Evolutionary conservation across 2,797 vertebrate genomes (phyloP).

Genomic region (Tadarida brasiliensis): DNA sequence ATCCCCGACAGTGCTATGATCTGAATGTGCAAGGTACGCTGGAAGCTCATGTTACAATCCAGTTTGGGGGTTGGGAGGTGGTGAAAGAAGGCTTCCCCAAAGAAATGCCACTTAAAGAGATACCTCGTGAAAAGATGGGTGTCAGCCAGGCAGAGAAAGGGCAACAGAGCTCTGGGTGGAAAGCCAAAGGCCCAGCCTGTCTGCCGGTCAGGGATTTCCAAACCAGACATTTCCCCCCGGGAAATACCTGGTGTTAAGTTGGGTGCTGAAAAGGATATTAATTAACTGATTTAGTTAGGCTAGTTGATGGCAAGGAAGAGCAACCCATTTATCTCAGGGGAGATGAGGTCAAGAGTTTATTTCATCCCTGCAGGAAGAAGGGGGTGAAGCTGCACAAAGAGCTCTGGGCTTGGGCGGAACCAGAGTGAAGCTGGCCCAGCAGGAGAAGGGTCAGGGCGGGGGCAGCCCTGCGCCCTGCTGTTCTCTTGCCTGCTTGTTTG

Average conservation of each 20-base stretch:
- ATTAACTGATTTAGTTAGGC: slow-evolving; percentile 26
- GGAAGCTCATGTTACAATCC: not conserved
- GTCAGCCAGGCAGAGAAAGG: not conserved
- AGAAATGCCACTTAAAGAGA: not conserved
- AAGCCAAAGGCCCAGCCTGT: not conserved
- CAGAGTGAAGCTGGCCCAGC: not conserved
- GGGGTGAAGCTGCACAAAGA: not conserved
- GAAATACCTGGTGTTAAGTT: not conserved
- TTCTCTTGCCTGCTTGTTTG: not conserved
- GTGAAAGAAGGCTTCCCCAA: not conserved
- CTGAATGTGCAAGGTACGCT: not conserved
- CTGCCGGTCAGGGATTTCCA: not conserved
- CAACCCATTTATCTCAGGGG: not conserved
- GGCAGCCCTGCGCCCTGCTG: not conserved
- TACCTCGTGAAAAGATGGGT: fast-evolving
- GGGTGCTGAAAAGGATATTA: not conserved
- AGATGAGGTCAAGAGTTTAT: not conserved
- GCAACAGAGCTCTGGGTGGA: not conserved
- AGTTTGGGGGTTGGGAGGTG: not conserved
- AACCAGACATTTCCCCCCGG: not conserved
- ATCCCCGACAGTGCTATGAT: not conserved
- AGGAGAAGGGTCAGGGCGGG: not conserved
- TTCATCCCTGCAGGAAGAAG: not conserved
- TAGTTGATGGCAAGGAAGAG: not conserved
- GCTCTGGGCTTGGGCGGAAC: not conserved